phyloP scores from a whole-genome alignment of 2,888 invertebrate genomes.

The Diarsia dahlii region DNA sequence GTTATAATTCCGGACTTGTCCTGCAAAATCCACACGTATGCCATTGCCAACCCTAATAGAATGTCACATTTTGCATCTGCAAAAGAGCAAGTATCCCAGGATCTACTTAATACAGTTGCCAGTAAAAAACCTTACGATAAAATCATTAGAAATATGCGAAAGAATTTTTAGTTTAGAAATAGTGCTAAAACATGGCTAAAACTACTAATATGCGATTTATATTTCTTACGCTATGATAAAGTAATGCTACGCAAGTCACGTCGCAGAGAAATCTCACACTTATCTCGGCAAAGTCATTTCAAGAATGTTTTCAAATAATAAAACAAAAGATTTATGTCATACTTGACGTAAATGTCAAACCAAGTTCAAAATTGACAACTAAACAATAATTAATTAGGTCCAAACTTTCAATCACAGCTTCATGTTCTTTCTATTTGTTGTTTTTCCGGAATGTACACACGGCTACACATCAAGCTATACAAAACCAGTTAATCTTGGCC shows the following conservation, averaged over 20 bases:
- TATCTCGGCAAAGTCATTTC: slow-evolving; percentile 13
- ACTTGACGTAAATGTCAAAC: slow-evolving; percentile 14
- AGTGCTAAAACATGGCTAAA: no score
- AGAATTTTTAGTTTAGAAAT: background rate
- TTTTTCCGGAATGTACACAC: background rate
- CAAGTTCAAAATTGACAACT: slow-evolving; percentile 47
- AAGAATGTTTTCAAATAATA: slow-evolving; percentile 25
- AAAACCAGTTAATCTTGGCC: no score
- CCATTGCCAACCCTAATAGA: background rate
- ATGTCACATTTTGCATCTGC: background rate
- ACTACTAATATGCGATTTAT: background rate
- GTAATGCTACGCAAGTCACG: slow-evolving; percentile 34
- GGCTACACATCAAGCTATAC: no score
- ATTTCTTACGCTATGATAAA: slow-evolving; percentile 17
- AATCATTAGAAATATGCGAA: background rate
- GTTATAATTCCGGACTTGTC: background rate
- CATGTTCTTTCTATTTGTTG: background rate
- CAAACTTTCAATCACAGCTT: slow-evolving; percentile 21
- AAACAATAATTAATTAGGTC: slow-evolving; percentile 14
- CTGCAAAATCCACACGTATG: background rate
- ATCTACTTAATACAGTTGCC: no score
- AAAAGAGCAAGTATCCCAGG: background rate
- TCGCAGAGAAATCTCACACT: slow-evolving; percentile 5
- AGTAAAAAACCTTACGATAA: background rate
- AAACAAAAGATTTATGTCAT: slow-evolving; percentile 11